Evolutionary conservation across 2,888 invertebrate species (phyloP), one percentile per base, ranked within the genome.

Genomic region (Campoplex nolae): DNA sequence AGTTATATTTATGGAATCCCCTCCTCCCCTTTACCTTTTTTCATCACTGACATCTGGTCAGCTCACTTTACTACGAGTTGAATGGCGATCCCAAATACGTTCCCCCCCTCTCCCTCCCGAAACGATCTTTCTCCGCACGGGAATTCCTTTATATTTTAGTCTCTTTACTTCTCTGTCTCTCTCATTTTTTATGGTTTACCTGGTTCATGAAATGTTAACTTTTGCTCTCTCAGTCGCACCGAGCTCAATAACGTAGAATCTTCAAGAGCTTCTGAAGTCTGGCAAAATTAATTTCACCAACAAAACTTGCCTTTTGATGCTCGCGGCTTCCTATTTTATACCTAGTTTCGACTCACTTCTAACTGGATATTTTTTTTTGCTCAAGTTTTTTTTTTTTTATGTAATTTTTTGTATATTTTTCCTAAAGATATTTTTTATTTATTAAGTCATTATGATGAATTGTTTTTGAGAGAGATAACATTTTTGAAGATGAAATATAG

Each of bases 61-160:
- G 90, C 86, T 90, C 83, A 91, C 91, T 90, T 91, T 90, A 92
- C 91, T 90, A 91, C 89, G 90, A 91, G 88, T 90, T 91, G 91
- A 92, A 91, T 91, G 88, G 89, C 87, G 85, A 84, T 86, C 81
- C 83, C 89, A 90, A 84, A 80, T 62, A 67, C 45, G 77, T 70
- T 54, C 45, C 35, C 18, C 18, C 70, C 65, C 45, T 74, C 65
- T 54, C 45, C 35, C 18, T 23, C 70, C 65, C 62, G 42, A 65
- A 85, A 23, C 77, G 80, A 86, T 88, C 84, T 74, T 83, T 82
- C 79, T 87, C 74, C 85, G 67, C 56, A 28, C 54, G 71, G 73
- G 75, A 88, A 84, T 83, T 74, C 83, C 75, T 70, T 28, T 56
- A 56, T 48, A 67, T 45, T 62, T 62, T 62, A 62, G 23, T 54